These are phyloP conservation scores for Scaptodrosophila latifasciaeformis DNA, from an alignment of 2,888 invertebrate species.

Conservation along the genomic window DNA sequence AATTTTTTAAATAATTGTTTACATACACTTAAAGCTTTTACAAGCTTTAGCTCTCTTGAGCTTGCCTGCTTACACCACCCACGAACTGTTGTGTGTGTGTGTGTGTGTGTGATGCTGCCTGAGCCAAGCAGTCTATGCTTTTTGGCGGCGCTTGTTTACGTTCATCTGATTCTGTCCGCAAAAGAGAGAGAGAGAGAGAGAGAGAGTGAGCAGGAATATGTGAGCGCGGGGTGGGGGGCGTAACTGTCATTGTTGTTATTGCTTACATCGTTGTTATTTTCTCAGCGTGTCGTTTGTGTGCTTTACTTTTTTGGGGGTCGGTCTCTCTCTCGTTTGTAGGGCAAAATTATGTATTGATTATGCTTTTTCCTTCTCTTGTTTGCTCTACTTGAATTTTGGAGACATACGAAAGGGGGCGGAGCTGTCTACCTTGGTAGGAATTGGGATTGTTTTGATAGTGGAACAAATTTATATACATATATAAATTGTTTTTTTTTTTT, in stretches of 20 bases:
- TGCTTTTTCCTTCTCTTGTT: constrained; percentile 32
- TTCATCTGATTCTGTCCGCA: too few relatives aligned
- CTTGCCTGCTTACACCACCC: too few relatives aligned
- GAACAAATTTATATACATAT: too few relatives aligned
- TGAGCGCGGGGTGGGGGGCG: constrained; percentile 39
- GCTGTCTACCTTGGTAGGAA: neutral
- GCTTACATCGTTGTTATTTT: constrained; percentile 37
- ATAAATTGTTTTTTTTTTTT: constrained; percentile 1
- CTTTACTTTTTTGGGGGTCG: constrained; percentile 47
- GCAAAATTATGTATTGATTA: constrained; percentile 71
- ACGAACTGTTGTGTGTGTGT: constrained; percentile 10
- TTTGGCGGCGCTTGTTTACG: constrained; percentile 66
- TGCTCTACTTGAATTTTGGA: too few relatives aligned
- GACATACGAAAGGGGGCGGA: too few relatives aligned
- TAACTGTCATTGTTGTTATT: constrained; percentile 61
- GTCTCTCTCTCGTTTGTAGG: constrained; percentile 59
- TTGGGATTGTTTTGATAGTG: neutral
- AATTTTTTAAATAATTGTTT: too few relatives aligned
- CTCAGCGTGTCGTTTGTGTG: constrained; percentile 19
- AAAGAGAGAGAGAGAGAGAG: too few relatives aligned
- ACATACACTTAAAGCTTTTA: too few relatives aligned
- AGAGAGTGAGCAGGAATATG: too few relatives aligned
- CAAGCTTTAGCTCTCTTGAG: constrained; percentile 37
- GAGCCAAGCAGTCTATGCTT: constrained; percentile 69
- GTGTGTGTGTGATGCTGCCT: constrained; percentile 29